These are phyloP conservation scores for Oppia nitens DNA, from an alignment of 1,140 invertebrate genomes.

Conservation along the genomic window DNA sequence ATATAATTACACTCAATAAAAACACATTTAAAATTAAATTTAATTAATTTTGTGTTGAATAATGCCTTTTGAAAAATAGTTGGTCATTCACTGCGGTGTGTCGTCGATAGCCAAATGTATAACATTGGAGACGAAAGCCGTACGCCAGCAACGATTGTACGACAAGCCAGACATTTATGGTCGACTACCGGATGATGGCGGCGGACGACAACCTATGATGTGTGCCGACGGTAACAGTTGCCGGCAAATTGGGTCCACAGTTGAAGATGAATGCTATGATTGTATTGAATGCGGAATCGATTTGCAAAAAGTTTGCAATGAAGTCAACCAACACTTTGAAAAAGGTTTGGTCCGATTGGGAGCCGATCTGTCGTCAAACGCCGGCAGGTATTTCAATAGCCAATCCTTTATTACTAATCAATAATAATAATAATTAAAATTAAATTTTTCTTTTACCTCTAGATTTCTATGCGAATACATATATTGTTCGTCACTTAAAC, in stretches of 20 bases:
- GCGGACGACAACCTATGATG: neutral
- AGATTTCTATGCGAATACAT: constrained; percentile 17
- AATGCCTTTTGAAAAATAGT: too few species aligned
- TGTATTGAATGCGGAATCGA: neutral
- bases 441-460: neutral
- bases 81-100: constrained; percentile 14
- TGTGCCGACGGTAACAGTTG: neutral
- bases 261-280: neutral
- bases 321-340: constrained; percentile 3
- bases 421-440: neutral
- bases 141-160: neutral
- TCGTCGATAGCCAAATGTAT: constrained; percentile 1
- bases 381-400: constrained; percentile 7
- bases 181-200: neutral
- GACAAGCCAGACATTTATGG: neutral
- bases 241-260: neutral
- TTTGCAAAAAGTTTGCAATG: neutral
- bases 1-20: neutral
- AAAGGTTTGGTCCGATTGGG: neutral
- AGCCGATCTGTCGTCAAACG: constrained; percentile 3
- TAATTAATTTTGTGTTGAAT: neutral
- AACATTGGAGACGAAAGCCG: constrained; percentile 2
- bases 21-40: neutral
- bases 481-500: constrained; percentile 7
- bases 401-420: neutral